These are phyloP conservation scores for Darevskia nairensis DNA, from an alignment of 2,797 vertebrate species.

Conservation along the genomic window DNA sequence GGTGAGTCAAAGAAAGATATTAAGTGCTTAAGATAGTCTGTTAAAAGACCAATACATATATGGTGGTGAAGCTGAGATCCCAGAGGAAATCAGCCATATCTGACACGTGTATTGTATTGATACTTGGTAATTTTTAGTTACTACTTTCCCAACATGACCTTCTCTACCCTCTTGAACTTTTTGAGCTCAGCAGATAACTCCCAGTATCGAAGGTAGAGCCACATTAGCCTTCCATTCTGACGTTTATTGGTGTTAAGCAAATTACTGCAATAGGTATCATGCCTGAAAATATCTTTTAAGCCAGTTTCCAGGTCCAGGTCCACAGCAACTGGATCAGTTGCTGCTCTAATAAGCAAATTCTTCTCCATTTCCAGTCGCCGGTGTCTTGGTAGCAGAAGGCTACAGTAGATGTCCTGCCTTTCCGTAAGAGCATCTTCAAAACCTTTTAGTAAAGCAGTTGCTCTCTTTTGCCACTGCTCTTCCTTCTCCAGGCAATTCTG, in stretches of 20 bases:
- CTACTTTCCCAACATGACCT: constrained; percentile 76
- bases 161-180: constrained; percentile 87
- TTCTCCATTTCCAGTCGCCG: constrained; percentile 90
- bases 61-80: constrained; percentile 24
- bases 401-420: constrained; percentile 92
- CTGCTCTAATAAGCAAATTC: constrained; percentile 86
- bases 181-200: constrained; percentile 87
- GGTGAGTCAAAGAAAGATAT: constrained; percentile 49
- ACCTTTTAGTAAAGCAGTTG: constrained; percentile 82
- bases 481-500: constrained; percentile 82
- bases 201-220: constrained; percentile 96
- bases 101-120: accelerated
- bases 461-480: constrained; percentile 83
- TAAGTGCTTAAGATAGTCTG: neutral
- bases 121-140: constrained; percentile 10
- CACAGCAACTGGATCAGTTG: constrained; percentile 81
- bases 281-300: constrained; percentile 92
- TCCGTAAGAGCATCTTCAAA: constrained; percentile 88
- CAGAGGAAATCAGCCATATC: constrained; percentile 4
- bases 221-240: constrained; percentile 95
- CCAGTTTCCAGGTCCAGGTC: constrained; percentile 85
- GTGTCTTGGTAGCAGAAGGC: constrained; percentile 81
- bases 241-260: constrained; percentile 86
- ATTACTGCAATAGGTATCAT: constrained; percentile 90
- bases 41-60: constrained; percentile 37